Percentiles rank a stretch among this genome's conserved stretches.
phyloP scores from a whole-genome alignment of 2,888 invertebrate species.

The Lysandra coridon region DNA sequence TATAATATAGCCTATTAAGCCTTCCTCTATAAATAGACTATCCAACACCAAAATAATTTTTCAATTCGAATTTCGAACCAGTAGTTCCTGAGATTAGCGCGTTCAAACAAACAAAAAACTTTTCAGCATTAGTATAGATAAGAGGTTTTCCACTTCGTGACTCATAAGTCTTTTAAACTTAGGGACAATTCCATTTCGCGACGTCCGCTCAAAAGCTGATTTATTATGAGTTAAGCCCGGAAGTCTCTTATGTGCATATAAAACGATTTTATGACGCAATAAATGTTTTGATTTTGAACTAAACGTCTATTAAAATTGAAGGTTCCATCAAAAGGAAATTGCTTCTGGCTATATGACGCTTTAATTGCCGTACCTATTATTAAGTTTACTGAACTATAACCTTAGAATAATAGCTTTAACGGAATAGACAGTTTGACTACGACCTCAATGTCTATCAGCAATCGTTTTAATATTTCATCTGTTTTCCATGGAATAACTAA shows the following conservation, averaged over 20 bases:
- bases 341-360: neutral
- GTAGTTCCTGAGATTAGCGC: too few species aligned
- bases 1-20: neutral
- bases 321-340: conserved; percentile 10
- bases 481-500: neutral
- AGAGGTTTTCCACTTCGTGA: neutral
- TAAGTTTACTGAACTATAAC: neutral
- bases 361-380: neutral
- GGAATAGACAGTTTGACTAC: neutral
- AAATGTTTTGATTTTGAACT: neutral
- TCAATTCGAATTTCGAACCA: too few species aligned
- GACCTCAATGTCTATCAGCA: neutral
- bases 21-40: neutral
- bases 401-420: neutral
- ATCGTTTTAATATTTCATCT: neutral
- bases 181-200: neutral
- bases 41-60: too few species aligned
- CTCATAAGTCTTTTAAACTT: neutral
- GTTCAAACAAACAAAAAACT: too few species aligned
- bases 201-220: neutral
- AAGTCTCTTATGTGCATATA: neutral
- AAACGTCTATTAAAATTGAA: neutral
- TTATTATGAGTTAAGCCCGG: neutral
- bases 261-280: neutral
- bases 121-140: neutral